Conservation (phyloP, 2,888 invertebrate genomes). For the Oxytorus armatus region DNA sequence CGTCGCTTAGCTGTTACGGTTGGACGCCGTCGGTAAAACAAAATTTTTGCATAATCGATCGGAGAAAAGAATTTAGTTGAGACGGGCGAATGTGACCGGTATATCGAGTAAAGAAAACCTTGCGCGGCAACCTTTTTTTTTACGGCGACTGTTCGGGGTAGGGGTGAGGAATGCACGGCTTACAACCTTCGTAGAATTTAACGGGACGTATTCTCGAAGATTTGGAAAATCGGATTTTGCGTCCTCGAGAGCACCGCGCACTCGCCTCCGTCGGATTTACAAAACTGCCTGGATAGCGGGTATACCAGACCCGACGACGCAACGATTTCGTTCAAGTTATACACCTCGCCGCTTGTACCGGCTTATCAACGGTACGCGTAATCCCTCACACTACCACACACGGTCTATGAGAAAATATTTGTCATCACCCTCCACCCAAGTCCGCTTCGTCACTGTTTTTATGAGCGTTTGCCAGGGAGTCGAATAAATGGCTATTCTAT, state of each 20-base stretch:
- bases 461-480: neutral
- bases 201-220: constrained; percentile 59
- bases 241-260: constrained; percentile 62
- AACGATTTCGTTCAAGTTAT: constrained; percentile 47
- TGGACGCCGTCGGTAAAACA: neutral
- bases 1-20: constrained; percentile 15
- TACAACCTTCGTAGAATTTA: constrained; percentile 27
- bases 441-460: too few species aligned
- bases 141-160: neutral
- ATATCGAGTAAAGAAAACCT: too few species aligned
- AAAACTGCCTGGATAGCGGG: constrained; percentile 45
- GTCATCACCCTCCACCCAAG: too few species aligned
- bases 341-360: constrained; percentile 57
- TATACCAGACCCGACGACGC: constrained; percentile 13
- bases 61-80: too few species aligned
- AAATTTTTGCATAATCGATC: too few species aligned
- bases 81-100: too few species aligned
- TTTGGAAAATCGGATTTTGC: constrained; percentile 71
- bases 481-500: constrained; percentile 21
- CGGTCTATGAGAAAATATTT: constrained; percentile 53
- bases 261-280: constrained; percentile 47
- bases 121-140: neutral
- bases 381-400: constrained; percentile 44
- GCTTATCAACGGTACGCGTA: constrained; percentile 65
- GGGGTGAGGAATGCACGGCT: constrained; percentile 27